Evolutionary conservation across 1,140 invertebrate species (phyloP).

Genomic region (Archivesica marissinica): DNA sequence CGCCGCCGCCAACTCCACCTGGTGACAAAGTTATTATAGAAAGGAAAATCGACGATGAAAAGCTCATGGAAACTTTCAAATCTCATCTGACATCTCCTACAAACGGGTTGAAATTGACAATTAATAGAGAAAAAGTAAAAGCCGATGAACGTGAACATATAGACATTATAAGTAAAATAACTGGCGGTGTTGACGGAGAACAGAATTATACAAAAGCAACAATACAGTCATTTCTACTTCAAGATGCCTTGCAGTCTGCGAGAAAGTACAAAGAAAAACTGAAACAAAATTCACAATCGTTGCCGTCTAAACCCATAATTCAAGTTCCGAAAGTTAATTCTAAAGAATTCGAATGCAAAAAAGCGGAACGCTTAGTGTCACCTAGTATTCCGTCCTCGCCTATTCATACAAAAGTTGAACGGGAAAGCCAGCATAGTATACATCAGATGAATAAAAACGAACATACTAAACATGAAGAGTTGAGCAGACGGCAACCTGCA

Average conservation of each 20-base stretch:
- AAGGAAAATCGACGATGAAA: slow-evolving; percentile 38
- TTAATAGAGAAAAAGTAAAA: slow-evolving; percentile 52
- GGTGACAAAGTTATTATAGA: slow-evolving; percentile 18
- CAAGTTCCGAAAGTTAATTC: slow-evolving; percentile 6
- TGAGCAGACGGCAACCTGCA: neutral
- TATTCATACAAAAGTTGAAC: neutral
- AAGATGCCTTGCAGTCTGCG: slow-evolving; percentile 55
- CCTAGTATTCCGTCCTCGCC: neutral
- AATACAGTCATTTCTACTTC: slow-evolving; percentile 41
- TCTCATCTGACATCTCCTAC: slow-evolving; percentile 23
- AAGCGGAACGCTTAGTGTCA: neutral
- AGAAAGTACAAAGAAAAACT: slow-evolving; percentile 53
- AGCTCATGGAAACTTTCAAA: slow-evolving; percentile 51
- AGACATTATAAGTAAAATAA: neutral
- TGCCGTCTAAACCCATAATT: neutral
- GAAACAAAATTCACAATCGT: slow-evolving; percentile 19
- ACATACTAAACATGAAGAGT: neutral
- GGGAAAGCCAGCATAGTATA: neutral
- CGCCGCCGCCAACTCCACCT: slow-evolving; percentile 53
- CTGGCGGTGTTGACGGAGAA: neutral
- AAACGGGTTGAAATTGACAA: slow-evolving; percentile 43
- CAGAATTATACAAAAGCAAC: neutral
- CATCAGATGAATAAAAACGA: neutral
- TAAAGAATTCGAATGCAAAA: neutral
- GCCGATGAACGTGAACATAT: neutral